Evolutionary conservation across 2,888 invertebrate genomes (phyloP).

Genomic region (Erpobdella octoculata): DNA sequence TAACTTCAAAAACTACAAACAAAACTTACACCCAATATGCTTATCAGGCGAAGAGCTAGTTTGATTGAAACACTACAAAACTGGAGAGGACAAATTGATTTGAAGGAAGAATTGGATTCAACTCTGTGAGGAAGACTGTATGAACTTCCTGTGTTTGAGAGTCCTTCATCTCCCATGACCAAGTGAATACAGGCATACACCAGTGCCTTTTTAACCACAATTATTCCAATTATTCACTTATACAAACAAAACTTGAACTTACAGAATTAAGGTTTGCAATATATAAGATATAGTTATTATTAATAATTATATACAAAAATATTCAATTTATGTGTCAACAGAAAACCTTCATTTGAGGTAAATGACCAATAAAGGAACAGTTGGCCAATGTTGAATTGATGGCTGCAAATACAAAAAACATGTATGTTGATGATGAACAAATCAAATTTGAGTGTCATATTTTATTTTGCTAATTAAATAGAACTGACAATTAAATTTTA

Average conservation of each 20-base stretch:
- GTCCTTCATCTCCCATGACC: slow-evolving; percentile 4
- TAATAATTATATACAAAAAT: no score
- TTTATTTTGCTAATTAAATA: background rate
- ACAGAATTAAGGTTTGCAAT: background rate
- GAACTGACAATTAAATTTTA: background rate
- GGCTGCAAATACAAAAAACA: slow-evolving; percentile 50
- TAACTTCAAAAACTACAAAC: background rate
- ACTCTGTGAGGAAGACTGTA: slow-evolving; percentile 15
- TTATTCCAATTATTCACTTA: no score
- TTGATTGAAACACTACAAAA: slow-evolving; percentile 94
- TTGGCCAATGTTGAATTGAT: slow-evolving; percentile 85
- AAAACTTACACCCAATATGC: slow-evolving; percentile 72
- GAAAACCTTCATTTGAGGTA: slow-evolving; percentile 87
- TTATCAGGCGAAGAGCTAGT: slow-evolving; percentile 84
- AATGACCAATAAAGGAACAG: slow-evolving; percentile 88
- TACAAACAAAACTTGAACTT: background rate
- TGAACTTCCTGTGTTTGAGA: slow-evolving; percentile 7
- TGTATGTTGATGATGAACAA: no score
- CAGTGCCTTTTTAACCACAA: no score
- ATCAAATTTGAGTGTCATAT: no score
- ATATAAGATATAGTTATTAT: background rate
- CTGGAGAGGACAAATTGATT: slow-evolving; percentile 62
- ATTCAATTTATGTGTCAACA: no score
- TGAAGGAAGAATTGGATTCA: slow-evolving; percentile 14
- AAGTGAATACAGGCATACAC: slow-evolving; percentile 10